Percentiles rank a stretch among this genome's conserved stretches.
Conservation (phyloP, 2,113 vertebrate genomes). For the Suncus etruscus region DNA sequence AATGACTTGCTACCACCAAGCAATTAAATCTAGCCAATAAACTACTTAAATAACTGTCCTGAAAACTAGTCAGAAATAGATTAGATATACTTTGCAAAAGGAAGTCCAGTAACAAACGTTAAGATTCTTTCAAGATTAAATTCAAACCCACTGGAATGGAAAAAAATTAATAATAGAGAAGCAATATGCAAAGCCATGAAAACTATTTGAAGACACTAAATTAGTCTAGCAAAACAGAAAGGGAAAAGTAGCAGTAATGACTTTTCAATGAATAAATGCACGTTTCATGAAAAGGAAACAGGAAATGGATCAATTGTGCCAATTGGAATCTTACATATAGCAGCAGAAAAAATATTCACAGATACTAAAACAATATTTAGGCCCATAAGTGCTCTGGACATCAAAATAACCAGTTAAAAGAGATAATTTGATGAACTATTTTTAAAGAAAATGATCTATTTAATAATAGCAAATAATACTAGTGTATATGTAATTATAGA, state of each 20-base stretch:
- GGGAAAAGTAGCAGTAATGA: background rate
- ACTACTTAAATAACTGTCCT: conserved; percentile 33
- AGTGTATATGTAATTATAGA: background rate
- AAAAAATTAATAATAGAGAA: conserved; percentile 36
- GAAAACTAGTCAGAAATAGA: conserved; percentile 32
- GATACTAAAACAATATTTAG: conserved; percentile 32
- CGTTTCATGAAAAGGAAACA: background rate
- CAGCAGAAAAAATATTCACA: background rate
- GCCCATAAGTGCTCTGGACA: background rate
- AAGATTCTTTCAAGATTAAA: conserved; percentile 26
- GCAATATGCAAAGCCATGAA: background rate
- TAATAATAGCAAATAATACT: background rate
- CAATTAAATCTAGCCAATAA: conserved; percentile 45
- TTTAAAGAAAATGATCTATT: background rate
- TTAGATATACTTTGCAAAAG: conserved; percentile 42
- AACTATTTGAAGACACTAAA: background rate
- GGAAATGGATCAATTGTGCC: background rate
- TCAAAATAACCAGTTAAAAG: background rate
- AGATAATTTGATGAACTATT: background rate
- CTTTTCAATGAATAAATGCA: background rate
- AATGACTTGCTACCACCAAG: conserved; percentile 50
- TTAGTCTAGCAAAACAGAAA: conserved; percentile 1
- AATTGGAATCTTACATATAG: conserved; percentile 24
- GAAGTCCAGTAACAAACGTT: background rate
- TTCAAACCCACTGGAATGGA: conserved; percentile 18